phyloP scores from a whole-genome alignment of 2,888 invertebrate genomes.

The Thera britannica region DNA sequence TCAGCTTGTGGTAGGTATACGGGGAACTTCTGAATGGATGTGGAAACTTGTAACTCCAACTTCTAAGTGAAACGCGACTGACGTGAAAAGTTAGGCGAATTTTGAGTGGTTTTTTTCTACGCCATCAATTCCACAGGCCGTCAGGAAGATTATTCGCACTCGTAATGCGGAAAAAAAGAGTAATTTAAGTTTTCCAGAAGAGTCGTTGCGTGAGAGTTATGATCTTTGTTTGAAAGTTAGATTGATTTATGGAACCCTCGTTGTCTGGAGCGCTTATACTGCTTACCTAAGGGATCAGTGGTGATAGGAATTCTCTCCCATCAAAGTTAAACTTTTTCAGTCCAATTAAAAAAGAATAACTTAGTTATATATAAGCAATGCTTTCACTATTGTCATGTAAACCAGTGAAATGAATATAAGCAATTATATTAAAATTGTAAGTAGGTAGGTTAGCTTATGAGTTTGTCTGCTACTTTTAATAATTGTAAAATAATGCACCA shows the following conservation, averaged over 20 bases:
- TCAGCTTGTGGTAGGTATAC: constrained; percentile 76
- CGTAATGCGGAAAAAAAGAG: constrained; percentile 82
- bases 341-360: neutral
- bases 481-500: too few species aligned
- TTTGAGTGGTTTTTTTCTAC: constrained; percentile 75
- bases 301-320: constrained; percentile 9
- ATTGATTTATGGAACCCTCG: constrained; percentile 79
- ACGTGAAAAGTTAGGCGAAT: constrained; percentile 80
- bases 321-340: constrained; percentile 4
- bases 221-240: constrained; percentile 82
- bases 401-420: too few species aligned
- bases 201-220: constrained; percentile 80
- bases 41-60: constrained; percentile 66
- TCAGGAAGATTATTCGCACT: constrained; percentile 85
- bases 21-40: constrained; percentile 82
- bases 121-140: constrained; percentile 83
- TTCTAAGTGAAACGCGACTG: constrained; percentile 82
- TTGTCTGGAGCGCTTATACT: constrained; percentile 57
- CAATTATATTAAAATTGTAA: too few species aligned
- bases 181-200: constrained; percentile 82
- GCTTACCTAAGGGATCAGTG: constrained; percentile 49
- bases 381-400: too few species aligned
- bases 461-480: too few species aligned
- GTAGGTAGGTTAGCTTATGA: too few species aligned
- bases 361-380: too few species aligned